Evolutionary conservation across 2,888 invertebrate species (phyloP), one percentile per base, ranked within the genome.

Genomic region (Epinotia nisella): DNA sequence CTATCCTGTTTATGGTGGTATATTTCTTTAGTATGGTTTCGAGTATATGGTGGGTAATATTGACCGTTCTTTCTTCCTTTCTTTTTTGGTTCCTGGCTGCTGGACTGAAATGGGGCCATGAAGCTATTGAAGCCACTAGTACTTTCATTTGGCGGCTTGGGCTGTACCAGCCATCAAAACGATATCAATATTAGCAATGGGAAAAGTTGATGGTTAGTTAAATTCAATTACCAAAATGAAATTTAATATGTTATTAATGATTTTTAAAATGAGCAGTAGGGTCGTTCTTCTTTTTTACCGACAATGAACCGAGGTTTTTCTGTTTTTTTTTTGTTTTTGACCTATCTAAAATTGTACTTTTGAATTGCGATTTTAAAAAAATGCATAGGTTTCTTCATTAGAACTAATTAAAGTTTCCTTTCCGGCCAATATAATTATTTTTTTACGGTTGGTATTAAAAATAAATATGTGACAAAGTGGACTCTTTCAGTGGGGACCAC

Each of bases 21-120:
- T 98, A 98, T 91, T 99, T 98, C 94, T 99, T 98, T 89, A 97
- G 97, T 85, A 98, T 98, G 98, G 98, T 98, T 35, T 98, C 98
- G 60, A 98, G 97, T 86, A 98, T 99, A 83, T 99, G 99, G 99
- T 99, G 99, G 99, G 98, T 99, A 68, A 96, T 99, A 80, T 94
- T 99, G 76, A 98, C 99, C 19, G n/a, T n/a, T n/a, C n/a, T n/a
- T n/a, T n/a, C n/a, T n/a, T n/a, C n/a, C n/a, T n/a, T n/a, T n/a
- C n/a, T n/a, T n/a, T 94, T 99, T 70, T 99, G 99, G 99, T 99
- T 98, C 91, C 93, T 99, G 83, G 98, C 98, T 56, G 98, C 99
- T 75, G 98, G 98, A 45, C 95, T 99, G 74, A 99, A 99, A 92
- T 99, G 99, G 99, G 98, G 98, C 59, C 98, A 98, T 90, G 99